A percentile compares a stretch with the other conserved stretches of the same genome.
phyloP scores from a whole-genome alignment of 2,113 vertebrate genomes.

The Cinclus cinclus region DNA sequence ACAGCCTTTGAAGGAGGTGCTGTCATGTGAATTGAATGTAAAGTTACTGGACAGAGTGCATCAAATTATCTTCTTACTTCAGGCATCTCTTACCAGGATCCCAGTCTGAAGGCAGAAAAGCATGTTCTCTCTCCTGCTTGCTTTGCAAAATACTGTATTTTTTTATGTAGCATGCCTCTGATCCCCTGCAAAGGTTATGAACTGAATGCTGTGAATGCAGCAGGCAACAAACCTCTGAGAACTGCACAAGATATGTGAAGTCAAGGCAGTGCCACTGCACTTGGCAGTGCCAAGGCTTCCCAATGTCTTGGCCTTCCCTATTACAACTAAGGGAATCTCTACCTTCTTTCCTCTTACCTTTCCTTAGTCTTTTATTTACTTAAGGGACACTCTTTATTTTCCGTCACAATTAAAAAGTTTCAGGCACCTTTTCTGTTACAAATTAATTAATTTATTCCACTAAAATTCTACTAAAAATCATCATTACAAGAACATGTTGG shows the following conservation, averaged over 20 bases:
- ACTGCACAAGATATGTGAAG: not conserved
- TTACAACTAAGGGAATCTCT: not conserved
- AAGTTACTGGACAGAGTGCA: not conserved
- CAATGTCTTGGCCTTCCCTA: not conserved
- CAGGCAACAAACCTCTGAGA: not conserved
- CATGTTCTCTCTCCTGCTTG: not conserved
- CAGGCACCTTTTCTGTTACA: not conserved
- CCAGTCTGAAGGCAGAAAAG: not conserved
- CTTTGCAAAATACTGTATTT: not conserved
- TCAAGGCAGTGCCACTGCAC: not conserved
- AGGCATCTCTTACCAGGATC: not conserved
- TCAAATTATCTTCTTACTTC: not conserved
- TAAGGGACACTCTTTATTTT: not conserved
- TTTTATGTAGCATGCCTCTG: not conserved
- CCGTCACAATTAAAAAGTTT: not conserved
- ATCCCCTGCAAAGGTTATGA: not conserved
- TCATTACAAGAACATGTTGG: not conserved
- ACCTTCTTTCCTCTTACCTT: not conserved
- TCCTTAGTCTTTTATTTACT: not conserved
- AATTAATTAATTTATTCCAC: not conserved
- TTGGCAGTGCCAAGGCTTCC: not conserved
- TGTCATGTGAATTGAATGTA: not conserved
- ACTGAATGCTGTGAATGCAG: accelerated
- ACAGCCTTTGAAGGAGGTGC: not conserved
- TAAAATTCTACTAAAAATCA: not conserved